Conservation (phyloP, 1,140 invertebrate genomes). For the Chionoecetes opilio region DNA sequence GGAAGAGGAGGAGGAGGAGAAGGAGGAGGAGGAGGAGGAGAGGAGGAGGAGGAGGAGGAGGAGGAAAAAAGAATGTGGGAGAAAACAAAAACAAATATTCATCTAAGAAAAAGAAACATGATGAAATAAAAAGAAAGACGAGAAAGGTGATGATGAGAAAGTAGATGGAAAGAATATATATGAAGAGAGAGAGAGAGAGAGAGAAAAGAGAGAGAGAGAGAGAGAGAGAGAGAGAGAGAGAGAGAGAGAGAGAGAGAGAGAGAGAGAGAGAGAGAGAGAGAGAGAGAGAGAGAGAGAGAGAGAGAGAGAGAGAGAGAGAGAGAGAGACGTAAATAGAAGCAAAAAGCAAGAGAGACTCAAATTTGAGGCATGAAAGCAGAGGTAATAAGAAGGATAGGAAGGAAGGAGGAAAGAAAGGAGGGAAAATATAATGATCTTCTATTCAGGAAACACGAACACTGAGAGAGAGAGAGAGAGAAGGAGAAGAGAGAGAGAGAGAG, state of each 20-base stretch:
- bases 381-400: not conserved
- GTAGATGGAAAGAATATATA: too few relatives aligned
- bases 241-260: not conserved
- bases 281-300: constrained; percentile 36
- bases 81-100: not conserved
- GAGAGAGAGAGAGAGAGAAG: not conserved
- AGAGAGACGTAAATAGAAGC: not conserved
- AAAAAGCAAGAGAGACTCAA: not conserved
- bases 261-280: constrained; percentile 44
- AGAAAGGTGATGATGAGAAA: not conserved
- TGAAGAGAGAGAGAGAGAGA: not conserved
- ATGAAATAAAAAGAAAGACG: too few relatives aligned
- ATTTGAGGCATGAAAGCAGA: not conserved
- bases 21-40: too few relatives aligned
- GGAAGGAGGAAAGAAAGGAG: constrained; percentile 16
- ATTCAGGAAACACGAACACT: not conserved
- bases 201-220: not conserved
- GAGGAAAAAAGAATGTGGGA: not conserved
- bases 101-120: too few relatives aligned
- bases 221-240: not conserved
- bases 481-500: not conserved
- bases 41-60: too few relatives aligned
- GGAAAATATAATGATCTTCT: not conserved
- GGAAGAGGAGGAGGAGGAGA: not conserved
- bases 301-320: not conserved